Conservation (phyloP, 92 coral and sea anemone genomes). For the Porites lobata region DNA sequence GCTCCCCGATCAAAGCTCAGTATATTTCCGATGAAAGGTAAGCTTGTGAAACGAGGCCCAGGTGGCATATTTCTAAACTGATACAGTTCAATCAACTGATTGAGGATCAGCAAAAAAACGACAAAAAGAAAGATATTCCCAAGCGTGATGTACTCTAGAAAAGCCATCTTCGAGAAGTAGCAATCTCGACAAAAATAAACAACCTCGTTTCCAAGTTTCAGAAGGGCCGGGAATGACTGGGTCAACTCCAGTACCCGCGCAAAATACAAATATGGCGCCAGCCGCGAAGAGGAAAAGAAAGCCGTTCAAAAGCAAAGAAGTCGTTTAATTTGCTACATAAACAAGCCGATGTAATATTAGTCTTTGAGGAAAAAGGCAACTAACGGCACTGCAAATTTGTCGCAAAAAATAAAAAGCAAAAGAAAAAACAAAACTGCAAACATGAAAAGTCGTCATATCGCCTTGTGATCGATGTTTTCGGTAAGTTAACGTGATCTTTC, state of each 20-base stretch:
- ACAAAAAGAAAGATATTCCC: constrained; percentile 44
- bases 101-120: constrained; percentile 45
- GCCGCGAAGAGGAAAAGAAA: background rate
- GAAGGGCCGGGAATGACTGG: background rate
- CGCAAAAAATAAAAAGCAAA: too few species aligned
- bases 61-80: constrained; percentile 78
- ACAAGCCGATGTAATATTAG: too few species aligned
- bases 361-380: too few species aligned
- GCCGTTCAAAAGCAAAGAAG: background rate
- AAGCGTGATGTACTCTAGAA: background rate
- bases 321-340: background rate
- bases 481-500: background rate
- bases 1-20: constrained; percentile 42
- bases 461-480: too few species aligned
- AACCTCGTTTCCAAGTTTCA: background rate
- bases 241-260: constrained; percentile 2
- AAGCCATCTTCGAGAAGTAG: background rate
- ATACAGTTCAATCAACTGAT: constrained; percentile 61
- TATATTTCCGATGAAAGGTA: constrained; percentile 72
- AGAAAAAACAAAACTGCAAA: too few species aligned
- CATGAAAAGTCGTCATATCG: too few species aligned
- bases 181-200: background rate
- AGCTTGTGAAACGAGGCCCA: constrained; percentile 67
- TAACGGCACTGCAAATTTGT: too few species aligned
- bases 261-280: constrained; percentile 32